These are phyloP conservation scores for Bombus waltoni DNA, from an alignment of 1,140 invertebrate genomes.

Conservation along the genomic window DNA sequence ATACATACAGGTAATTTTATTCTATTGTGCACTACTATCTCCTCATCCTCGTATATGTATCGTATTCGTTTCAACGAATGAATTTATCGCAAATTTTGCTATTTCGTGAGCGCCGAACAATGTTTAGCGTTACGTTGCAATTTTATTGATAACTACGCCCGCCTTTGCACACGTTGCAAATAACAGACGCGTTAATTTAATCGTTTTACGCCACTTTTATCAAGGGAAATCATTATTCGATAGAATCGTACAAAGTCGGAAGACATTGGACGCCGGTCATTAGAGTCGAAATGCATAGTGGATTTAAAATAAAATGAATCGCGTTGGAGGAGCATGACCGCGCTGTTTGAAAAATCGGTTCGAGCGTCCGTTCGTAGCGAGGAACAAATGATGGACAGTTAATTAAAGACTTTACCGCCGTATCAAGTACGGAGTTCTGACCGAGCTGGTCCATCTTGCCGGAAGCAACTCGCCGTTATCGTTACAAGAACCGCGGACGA, in stretches of 20 bases:
- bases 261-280: not conserved
- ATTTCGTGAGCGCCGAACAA: too few species aligned
- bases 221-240: not conserved
- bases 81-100: too few species aligned
- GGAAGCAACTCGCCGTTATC: conserved; percentile 32
- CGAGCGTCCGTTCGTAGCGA: conserved; percentile 27
- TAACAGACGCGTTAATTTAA: too few species aligned
- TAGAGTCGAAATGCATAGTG: not conserved
- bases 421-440: conserved; percentile 28
- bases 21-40: too few species aligned
- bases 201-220: too few species aligned
- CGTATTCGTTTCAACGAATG: too few species aligned
- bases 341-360: conserved; percentile 29
- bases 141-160: too few species aligned
- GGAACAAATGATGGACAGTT: conserved; percentile 67
- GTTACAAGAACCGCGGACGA: not conserved
- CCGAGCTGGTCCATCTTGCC: not conserved
- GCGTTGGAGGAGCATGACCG: not conserved
- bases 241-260: not conserved
- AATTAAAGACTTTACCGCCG: conserved; percentile 67
- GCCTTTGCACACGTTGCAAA: too few species aligned
- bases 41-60: too few species aligned
- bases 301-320: not conserved
- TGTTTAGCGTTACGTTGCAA: too few species aligned
- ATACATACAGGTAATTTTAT: too few species aligned